Conservation (phyloP, 1,140 invertebrate species). For the Brachionus manjavacas region DNA sequence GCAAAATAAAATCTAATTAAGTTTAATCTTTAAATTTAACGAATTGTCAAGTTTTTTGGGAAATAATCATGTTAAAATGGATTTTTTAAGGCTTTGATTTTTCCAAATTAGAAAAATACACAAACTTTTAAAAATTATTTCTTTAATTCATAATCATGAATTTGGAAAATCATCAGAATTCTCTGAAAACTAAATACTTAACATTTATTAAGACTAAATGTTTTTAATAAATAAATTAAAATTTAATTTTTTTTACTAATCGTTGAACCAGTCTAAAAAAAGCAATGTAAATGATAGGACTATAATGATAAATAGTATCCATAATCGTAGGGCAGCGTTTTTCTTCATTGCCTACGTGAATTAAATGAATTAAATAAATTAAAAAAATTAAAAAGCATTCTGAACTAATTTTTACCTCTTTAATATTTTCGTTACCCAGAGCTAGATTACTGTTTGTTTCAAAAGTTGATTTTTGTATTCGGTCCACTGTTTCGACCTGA, state of each 20-base stretch:
- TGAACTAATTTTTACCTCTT: neutral
- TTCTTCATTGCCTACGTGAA: constrained; percentile 25
- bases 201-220: neutral
- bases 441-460: constrained; percentile 22
- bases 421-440: constrained; percentile 34
- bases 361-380: neutral
- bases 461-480: constrained; percentile 28
- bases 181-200: neutral
- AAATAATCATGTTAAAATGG: neutral
- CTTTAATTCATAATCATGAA: neutral
- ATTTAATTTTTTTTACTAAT: neutral
- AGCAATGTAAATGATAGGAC: constrained; percentile 32
- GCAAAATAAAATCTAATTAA: neutral
- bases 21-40: neutral
- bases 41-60: neutral
- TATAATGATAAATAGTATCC: constrained; percentile 36
- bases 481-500: neutral
- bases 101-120: neutral
- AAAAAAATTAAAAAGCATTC: neutral
- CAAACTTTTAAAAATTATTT: neutral
- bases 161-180: neutral
- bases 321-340: constrained; percentile 21
- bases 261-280: constrained; percentile 39
- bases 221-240: too few species aligned
- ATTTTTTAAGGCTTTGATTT: neutral